These are phyloP conservation scores for sheep (Ovis aries) DNA, from an alignment of 2,113 vertebrate genomes.

Conservation along the genomic window ARS-UI_Ramb_v3.0 NC_056065.1:2429001-2429500, in stretches of 20 bases:
- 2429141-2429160: background rate
- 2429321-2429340: background rate
- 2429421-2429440: background rate
- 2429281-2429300: too few relatives aligned
- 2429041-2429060: background rate
- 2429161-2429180: background rate
- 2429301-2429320: background rate
- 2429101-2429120: background rate
- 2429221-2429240: background rate
- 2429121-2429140: background rate
- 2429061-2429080: fast-evolving
- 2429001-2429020: background rate
- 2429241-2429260: background rate
- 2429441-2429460: background rate
- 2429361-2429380: background rate
- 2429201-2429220: background rate
- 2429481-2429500: background rate
- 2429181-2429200: background rate
- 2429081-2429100: background rate
- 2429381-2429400: background rate
- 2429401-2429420: background rate
- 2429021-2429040: background rate
- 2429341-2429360: background rate
- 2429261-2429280: too few relatives aligned
- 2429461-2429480: background rate